phyloP scores from a whole-genome alignment of 2,113 vertebrate genomes.

The Phasianus colchicus region DNA sequence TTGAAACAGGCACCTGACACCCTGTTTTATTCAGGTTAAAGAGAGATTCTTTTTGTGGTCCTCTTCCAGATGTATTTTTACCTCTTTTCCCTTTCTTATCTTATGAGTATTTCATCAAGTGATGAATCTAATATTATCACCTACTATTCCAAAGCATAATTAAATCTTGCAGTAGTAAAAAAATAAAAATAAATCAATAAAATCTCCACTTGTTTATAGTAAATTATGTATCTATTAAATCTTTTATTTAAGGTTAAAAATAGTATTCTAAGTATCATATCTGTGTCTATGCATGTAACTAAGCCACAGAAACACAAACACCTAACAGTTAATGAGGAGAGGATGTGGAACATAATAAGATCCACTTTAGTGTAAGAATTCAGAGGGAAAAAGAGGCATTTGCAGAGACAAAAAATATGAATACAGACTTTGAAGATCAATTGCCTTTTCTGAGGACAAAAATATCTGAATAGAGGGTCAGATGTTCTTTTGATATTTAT shows the following conservation, averaged over 20 bases:
- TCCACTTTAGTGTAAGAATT: neutral
- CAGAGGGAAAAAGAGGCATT: neutral
- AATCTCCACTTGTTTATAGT: rapidly evolving
- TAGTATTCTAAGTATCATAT: neutral
- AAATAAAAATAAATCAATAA: neutral
- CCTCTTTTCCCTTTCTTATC: neutral
- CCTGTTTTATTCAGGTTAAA: neutral
- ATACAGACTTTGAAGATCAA: neutral
- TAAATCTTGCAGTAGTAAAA: neutral
- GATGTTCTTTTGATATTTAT: neutral
- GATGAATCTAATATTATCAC: neutral
- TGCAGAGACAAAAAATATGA: neutral
- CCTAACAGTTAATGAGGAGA: neutral
- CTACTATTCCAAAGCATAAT: neutral
- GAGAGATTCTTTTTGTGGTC: neutral
- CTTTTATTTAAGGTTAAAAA: neutral
- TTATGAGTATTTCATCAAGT: neutral
- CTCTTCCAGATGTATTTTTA: neutral
- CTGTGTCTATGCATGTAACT: neutral
- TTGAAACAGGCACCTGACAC: neutral
- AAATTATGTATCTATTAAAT: neutral
- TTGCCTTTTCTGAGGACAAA: neutral
- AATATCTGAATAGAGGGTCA: neutral
- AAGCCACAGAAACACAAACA: neutral
- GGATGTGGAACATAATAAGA: neutral